Base-by-base conservation (phyloP, 2,797 vertebrate genomes). In the Centroberyx gerrardi region DNA sequence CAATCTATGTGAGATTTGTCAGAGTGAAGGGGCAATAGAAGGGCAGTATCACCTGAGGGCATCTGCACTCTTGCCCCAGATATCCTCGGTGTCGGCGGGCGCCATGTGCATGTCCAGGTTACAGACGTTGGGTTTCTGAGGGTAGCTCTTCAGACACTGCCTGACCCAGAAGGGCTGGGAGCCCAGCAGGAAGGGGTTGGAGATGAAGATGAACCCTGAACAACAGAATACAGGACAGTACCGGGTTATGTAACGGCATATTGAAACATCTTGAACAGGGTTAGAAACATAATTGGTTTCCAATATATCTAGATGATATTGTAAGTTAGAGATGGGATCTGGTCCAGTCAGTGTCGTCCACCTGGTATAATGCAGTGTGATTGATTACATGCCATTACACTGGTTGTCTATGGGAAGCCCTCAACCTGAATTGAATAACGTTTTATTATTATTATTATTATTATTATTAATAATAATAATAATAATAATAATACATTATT, bases 71-170 rank as follows among this genome's bases (percentile, higher is more conserved):
- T 93, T 94, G 56, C 91, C 95, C 98, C 98, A 99, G 59, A 99
- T 91, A 91, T 98, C 94, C 55, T 78, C 76, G 0, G 96, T 97
- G 62, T 97, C 96, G 58, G 93, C 90, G 62, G 93, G 84, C 61
- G 94, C 72, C 98, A 98, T 97, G 89, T 99, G 98, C 91, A 97
- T 94, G 89, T 99, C 97, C 90, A 99, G 90, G 92, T 99, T 99
- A 90, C 98, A 99, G 2, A 98, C 83, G 1, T 96, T 99, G 49
- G 98, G 98, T 83, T 99, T 99, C 89, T 94, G 95, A 29, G 97
- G 92, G 76, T 98, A 99, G 0, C 87, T 90, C 90, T 99, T 99
- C 49, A 99, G 93, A 89, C 97, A 97, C 77, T 97, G 97, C 58
- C 93, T 96, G 61, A 98, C 91, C 98, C 98, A 99, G 88, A 96